Conservation (phyloP, 92 coral and sea anemone species). For the Umimayanthus chanpuru region DNA sequence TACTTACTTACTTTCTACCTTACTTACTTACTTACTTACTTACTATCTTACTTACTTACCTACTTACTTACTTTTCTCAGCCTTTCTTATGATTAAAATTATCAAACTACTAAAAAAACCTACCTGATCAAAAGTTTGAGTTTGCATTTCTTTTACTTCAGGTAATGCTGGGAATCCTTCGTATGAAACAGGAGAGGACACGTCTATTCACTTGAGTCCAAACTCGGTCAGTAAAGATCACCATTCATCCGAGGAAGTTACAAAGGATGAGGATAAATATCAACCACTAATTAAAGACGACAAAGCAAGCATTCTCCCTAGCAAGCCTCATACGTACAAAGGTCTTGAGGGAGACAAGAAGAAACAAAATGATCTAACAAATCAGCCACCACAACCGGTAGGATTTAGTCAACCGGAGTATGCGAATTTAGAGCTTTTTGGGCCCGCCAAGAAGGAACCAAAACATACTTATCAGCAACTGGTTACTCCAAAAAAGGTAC, state of each 20-base stretch:
- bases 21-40: too few relatives aligned
- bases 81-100: too few relatives aligned
- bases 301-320: not conserved
- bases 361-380: not conserved
- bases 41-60: too few relatives aligned
- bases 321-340: not conserved
- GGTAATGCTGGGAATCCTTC: not conserved
- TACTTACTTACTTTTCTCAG: too few relatives aligned
- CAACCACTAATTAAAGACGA: not conserved
- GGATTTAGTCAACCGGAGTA: not conserved
- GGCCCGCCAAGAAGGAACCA: slow-evolving; percentile 11
- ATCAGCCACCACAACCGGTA: not conserved
- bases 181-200: slow-evolving; percentile 21
- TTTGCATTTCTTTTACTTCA: not conserved
- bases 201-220: not conserved
- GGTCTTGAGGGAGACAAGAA: not conserved
- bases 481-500: not conserved
- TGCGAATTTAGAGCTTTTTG: slow-evolving; percentile 5
- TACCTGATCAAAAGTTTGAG: too few relatives aligned
- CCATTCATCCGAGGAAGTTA: not conserved
- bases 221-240: not conserved
- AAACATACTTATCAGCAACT: not conserved
- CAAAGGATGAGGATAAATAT: not conserved
- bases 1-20: too few relatives aligned
- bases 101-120: too few relatives aligned